Evolutionary conservation across 2,113 vertebrate species (phyloP), one percentile per base, ranked within the genome.

Genomic region (Eonycteris spelaea): DNA sequence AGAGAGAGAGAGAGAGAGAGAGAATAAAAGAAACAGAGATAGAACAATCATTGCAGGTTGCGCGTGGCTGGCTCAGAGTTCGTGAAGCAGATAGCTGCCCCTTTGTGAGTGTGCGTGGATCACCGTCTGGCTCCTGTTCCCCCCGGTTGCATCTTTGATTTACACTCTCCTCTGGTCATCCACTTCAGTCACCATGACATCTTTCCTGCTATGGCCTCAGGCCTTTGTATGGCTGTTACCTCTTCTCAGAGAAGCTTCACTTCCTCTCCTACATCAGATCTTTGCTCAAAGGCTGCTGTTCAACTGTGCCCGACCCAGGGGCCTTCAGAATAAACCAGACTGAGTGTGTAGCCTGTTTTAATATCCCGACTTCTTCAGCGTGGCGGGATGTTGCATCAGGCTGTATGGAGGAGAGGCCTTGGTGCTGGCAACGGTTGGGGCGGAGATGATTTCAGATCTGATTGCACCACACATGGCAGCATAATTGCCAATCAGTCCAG

Each of bases 381-480:
- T 26, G 24, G 6, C 6, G 7, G 77, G 15, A n/a, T 3, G 30
- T 14, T 21, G 22, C 92, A 33, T 48, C n/a, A n/a, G 40, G 55
- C 0, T 26, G 63, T 70, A 45, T 38, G 80, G 57, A 35, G 97
- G 95, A 97, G 71, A 77, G 93, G 90, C 87, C 94, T 70, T 53
- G 91, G 96, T 71, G 90, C 87, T 93, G 80, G 92, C 65, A 0
- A 82, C 92, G 91, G 92, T 85, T 86, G 30, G 1, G 94, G 94
- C 65, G 93, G 96, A 96, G 96, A 97, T 94, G 96, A n/a, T 92
- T 96, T 97, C 59, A 57, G 88, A 94, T 97, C 97, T 98, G 98
- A 98, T 98, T 98, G 95, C 97, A 93, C 97, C 97, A 97, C 82
- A 73, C 94, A 94, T 71, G 61, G 90, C 86, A 59, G 96, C 94